phyloP scores from a whole-genome alignment of 2,113 vertebrate species.

The Melanostigma gelatinosum region DNA sequence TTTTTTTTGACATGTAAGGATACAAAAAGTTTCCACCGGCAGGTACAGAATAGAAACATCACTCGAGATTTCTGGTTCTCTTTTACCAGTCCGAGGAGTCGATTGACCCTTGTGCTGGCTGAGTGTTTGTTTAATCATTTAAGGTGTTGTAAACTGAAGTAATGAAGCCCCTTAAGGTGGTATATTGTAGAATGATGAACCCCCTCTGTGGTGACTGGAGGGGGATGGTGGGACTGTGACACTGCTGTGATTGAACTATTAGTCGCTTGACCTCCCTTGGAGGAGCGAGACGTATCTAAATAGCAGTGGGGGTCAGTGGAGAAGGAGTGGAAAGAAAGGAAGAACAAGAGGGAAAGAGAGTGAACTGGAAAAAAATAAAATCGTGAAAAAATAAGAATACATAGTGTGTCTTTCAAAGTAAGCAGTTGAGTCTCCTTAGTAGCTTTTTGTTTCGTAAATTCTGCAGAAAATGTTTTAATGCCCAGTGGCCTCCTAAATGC shows the following conservation, averaged over 20 bases:
- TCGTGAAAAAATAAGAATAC: conserved; percentile 8
- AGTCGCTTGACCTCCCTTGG: conserved; percentile 90
- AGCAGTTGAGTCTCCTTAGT: not conserved
- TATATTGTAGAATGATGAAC: conserved; percentile 77
- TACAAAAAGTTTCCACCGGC: conserved; percentile 41
- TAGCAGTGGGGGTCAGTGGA: conserved; percentile 86
- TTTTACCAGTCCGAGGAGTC: conserved; percentile 76
- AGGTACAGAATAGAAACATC: conserved; percentile 28
- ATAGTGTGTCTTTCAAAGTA: conserved; percentile 11
- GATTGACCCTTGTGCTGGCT: conserved; percentile 89
- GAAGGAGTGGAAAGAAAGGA: conserved; percentile 47
- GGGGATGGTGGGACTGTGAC: conserved; percentile 86
- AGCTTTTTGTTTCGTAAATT: conserved; percentile 24
- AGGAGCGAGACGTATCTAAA: conserved; percentile 86
- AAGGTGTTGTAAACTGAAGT: conserved; percentile 89
- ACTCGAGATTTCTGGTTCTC: conserved; percentile 5
- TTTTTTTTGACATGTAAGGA: conserved; percentile 52
- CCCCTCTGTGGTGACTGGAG: conserved; percentile 49
- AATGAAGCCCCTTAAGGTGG: conserved; percentile 89
- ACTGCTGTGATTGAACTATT: conserved; percentile 97
- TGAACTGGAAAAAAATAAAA: conserved; percentile 31
- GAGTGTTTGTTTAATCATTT: conserved; percentile 93
- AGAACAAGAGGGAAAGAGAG: conserved; percentile 67
- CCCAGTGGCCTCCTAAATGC: conserved; percentile 13
- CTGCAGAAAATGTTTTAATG: conserved; percentile 5